Base-by-base conservation (phyloP, 2,797 vertebrate genomes). In the Hapalemur alaotrensis region DNA sequence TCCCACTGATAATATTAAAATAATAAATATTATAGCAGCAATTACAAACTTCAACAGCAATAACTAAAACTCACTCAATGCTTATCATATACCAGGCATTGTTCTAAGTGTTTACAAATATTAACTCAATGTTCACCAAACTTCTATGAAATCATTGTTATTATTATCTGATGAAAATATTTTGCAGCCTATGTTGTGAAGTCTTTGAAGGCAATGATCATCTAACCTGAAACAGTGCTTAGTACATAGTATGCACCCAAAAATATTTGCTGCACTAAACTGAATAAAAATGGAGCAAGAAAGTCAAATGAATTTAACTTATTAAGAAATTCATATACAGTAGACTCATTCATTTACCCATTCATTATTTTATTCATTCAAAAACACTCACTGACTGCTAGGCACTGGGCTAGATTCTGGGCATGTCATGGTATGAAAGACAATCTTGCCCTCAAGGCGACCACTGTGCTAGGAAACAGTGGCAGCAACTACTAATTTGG, bases 201-300 rank as follows among this genome's bases (percentile, higher is more conserved):
- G 10, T 78, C 43, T 83, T 84, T 85, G 79, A 94, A 81, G 70
- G 28, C 18, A 72, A 50, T 48, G 23, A 59, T 50, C 54, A 65
- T 48, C 12, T 48, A 35, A 70, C 6, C 25, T 65, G 48, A 84
- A 79, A 32, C 20, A 88, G 10, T 41, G 7, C 13, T 89, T 54
- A 65, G n/a, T n/a, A 75, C 23, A 23, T 10, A 18, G 17, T 25
- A 52, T 2, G 32, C 15, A 87, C 15, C 30, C 46, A 72, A 67
- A 87, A 54, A 72, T 91, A 73, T 11, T 88, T 48, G 61, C 4
- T 85, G 9, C 6, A 41, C 30, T 41, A 4, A 22, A 61, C 5
- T 79, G 38, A 78, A 69, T 92, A 63, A 70, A 80, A 93, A 59
- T 91, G 25, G 30, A 95, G 43, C n/a, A 72, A 76, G 50, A 81